Evolutionary conservation across 2,797 vertebrate species (phyloP).

Genomic region (Liasis olivaceus): DNA sequence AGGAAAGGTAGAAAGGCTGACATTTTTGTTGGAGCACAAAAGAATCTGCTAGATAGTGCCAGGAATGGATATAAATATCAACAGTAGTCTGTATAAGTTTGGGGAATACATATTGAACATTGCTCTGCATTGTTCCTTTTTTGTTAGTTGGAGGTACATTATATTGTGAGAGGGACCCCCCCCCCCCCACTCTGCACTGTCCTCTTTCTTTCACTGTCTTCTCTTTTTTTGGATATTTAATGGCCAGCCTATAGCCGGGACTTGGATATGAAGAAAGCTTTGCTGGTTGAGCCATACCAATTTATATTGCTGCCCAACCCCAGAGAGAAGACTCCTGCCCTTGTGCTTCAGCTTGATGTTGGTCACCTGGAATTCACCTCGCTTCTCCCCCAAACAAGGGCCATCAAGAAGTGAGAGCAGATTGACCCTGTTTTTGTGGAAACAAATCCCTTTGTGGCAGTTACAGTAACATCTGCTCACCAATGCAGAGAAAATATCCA

Average conservation of each 20-base stretch:
- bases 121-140: background rate
- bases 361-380: background rate
- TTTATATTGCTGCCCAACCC: background rate
- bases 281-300: background rate
- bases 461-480: background rate
- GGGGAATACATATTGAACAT: background rate
- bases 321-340: background rate
- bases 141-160: background rate
- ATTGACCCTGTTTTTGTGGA: background rate
- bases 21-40: background rate
- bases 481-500: background rate
- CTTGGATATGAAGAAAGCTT: background rate
- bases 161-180: background rate
- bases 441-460: background rate
- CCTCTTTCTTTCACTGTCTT: background rate
- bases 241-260: background rate
- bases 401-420: background rate
- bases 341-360: background rate
- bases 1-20: too few relatives aligned
- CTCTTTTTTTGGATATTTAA: background rate
- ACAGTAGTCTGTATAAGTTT: background rate
- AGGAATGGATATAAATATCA: background rate
- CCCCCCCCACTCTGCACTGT: background rate
- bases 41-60: background rate
- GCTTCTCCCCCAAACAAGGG: background rate